Evolutionary conservation across 30 jellyfish, hydroid and myxozoan genomes (phyloP), one percentile per base, ranked within the genome.

Genomic region (Cassiopea xamachana): DNA sequence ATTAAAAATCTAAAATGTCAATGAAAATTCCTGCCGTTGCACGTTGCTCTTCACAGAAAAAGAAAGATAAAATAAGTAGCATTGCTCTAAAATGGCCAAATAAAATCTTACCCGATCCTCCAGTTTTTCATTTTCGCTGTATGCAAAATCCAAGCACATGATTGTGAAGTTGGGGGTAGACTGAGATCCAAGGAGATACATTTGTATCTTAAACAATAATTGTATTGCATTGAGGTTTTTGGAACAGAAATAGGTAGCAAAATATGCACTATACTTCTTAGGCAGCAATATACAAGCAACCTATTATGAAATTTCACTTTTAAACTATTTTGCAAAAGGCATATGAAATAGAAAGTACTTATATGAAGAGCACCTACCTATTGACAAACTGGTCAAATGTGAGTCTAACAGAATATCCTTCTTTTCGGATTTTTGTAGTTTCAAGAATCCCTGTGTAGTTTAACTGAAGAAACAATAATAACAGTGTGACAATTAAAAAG

Each of bases 391-490:
- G 92, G 50, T 69, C 76, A 77, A 84, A 92, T 43, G 94, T 51
- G 61, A 92, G 85, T 19, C 97, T 74, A 19, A 92, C 97, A 1
- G 97, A 85, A 74, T 82, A 92, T 7, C 97, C 97, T 69, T 86
- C 93, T 74, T 75, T 85, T 1, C 97, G 90, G 39, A 92, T 92
- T 73, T 82, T 79, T 45, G 93, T 86, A n/a, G 97, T 92, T 62
- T 92, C 97, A 46, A 92, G 85, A 17, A 92, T 92, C 1, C 97
- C 97, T 18, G 94, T 84, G 69, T 92, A 92, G 15, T 80, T 92
- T 92, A 92, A 46, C 93, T 92, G 75, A 10, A 14, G 10, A 27
- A n/a, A 82, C 39, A 27, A 27, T 27, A 27, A 27, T 27, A 27
- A 27, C 39, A 27, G 39, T 27, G 39, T 14, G 19, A 10, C 50